Conservation (phyloP, 37 sponge, comb jelly and placozoan species). For the Diacarnus erythraeanus region DNA sequence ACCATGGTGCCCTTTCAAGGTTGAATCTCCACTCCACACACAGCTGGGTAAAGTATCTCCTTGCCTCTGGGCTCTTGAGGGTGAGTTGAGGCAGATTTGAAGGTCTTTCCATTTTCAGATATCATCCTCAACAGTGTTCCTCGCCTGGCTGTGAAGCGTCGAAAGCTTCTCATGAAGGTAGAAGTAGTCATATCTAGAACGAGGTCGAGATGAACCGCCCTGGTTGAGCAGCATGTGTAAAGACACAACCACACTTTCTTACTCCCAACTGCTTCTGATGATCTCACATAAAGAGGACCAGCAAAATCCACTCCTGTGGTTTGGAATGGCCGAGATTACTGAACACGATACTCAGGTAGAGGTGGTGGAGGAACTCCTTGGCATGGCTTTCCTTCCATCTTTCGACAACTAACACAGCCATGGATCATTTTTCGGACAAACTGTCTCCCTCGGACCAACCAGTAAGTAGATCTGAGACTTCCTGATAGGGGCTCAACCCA, state of each 20-base stretch:
- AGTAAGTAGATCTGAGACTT: too few species aligned
- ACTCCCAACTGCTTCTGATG: neutral
- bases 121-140: slow-evolving; percentile 8
- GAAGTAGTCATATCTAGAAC: slow-evolving; percentile 1
- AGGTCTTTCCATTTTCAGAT: slow-evolving; percentile 29
- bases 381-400: too few species aligned
- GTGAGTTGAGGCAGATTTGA: slow-evolving; percentile 13
- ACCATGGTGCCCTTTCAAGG: too few species aligned
- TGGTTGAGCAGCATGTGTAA: neutral
- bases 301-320: neutral
- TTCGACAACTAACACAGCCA: too few species aligned
- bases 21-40: too few species aligned
- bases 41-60: too few species aligned
- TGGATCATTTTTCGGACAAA: too few species aligned
- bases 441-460: too few species aligned
- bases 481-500: too few species aligned
- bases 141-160: slow-evolving; percentile 27
- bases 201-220: slow-evolving; percentile 25
- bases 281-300: neutral
- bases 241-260: neutral
- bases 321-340: neutral
- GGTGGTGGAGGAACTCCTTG: too few species aligned
- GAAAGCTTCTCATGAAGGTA: slow-evolving; percentile 15
- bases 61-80: too few species aligned
- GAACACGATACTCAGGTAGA: neutral